Evolutionary conservation across 30 jellyfish, hydroid and myxozoan species (phyloP).

Genomic region (Pelagia noctiluca): DNA sequence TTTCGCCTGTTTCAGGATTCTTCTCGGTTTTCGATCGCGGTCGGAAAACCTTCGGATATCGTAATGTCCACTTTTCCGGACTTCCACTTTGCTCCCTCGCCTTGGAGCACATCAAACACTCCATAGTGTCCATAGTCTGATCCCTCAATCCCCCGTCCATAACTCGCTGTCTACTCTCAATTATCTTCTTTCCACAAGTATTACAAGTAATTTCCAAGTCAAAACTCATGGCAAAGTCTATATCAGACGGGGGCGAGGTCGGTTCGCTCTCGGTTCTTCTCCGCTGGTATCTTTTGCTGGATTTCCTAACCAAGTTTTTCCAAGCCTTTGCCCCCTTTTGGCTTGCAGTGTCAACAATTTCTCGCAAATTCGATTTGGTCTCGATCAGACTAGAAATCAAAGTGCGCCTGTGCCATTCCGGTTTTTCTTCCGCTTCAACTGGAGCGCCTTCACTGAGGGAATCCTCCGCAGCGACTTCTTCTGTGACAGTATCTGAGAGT

Average conservation of each 20-base stretch:
- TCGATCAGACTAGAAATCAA: conserved; percentile 82
- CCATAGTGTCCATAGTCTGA: conserved; percentile 65
- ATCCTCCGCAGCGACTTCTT: conserved; percentile 39
- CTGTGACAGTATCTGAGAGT: conserved; percentile 30
- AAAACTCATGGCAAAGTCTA: conserved; percentile 63
- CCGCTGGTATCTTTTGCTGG: conserved; percentile 27
- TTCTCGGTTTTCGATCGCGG: conserved; percentile 33
- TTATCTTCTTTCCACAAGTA: conserved; percentile 93
- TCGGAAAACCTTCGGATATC: conserved; percentile 40
- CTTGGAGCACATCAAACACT: conserved; percentile 80
- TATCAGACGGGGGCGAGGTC: conserved; percentile 36
- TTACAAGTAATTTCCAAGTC: conserved; percentile 88
- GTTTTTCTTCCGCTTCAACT: conserved; percentile 29
- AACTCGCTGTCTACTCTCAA: conserved; percentile 84
- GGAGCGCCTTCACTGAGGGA: conserved; percentile 27
- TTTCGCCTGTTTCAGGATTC: conserved; percentile 60
- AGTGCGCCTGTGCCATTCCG: conserved; percentile 76
- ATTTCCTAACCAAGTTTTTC: conserved; percentile 72
- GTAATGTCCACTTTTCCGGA: conserved; percentile 46
- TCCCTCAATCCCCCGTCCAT: conserved; percentile 67
- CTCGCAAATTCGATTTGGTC: conserved; percentile 92
- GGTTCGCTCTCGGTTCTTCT: conserved; percentile 64
- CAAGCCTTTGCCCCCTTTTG: conserved; percentile 92
- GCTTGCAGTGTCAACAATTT: conserved; percentile 95
- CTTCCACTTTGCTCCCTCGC: conserved; percentile 25